These are phyloP conservation scores for Excalfactoria chinensis DNA, from an alignment of 2,113 vertebrate genomes.

Conservation along the genomic window DNA sequence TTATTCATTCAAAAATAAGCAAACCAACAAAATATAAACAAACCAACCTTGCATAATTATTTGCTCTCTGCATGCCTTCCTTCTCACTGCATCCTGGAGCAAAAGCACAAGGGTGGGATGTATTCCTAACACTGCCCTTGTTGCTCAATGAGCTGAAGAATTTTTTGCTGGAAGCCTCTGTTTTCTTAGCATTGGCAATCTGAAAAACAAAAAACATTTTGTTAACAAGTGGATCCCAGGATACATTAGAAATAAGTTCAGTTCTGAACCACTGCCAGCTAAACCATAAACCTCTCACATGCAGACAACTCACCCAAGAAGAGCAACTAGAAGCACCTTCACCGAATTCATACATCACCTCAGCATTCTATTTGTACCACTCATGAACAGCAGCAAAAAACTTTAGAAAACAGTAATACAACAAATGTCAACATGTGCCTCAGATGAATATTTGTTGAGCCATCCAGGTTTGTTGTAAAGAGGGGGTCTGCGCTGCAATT, in stretches of 20 bases:
- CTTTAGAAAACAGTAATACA: background rate
- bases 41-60: slow-evolving; percentile 60
- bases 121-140: background rate
- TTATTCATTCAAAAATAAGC: slow-evolving; percentile 18
- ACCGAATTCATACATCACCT: background rate
- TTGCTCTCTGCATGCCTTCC: background rate
- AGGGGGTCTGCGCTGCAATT: background rate
- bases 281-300: background rate
- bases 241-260: background rate
- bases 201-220: slow-evolving; percentile 63
- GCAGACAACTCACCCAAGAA: background rate
- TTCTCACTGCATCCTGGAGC: background rate
- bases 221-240: background rate
- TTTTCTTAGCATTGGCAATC: background rate
- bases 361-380: accelerated
- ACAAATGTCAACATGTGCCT: background rate
- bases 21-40: background rate
- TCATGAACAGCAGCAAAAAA: background rate
- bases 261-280: slow-evolving; percentile 2
- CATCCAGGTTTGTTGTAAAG: background rate
- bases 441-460: background rate
- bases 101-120: background rate
- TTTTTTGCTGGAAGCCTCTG: background rate
- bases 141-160: background rate
- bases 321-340: background rate